Percentiles rank a stretch among this genome's conserved stretches.
Evolutionary conservation across 2,888 invertebrate genomes (phyloP).

Genomic region (Nudaria mundana): DNA sequence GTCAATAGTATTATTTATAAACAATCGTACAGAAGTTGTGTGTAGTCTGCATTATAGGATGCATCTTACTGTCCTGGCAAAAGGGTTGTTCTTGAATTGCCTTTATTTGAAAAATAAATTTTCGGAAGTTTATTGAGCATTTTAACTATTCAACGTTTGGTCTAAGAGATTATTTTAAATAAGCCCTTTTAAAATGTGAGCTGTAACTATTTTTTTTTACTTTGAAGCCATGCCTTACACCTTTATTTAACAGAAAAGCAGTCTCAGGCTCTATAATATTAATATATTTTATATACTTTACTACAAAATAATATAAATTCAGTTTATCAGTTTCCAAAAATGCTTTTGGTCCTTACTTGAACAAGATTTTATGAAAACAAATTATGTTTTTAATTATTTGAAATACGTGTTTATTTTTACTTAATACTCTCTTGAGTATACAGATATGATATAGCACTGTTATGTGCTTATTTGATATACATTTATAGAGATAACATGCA

Average conservation of each 20-base stretch:
- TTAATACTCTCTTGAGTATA: constrained; percentile 16
- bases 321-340: too few species aligned
- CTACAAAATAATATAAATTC: constrained; percentile 13
- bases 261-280: constrained; percentile 12
- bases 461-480: constrained; percentile 28
- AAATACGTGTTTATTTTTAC: constrained; percentile 6
- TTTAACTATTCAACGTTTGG: constrained; percentile 16
- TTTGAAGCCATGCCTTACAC: constrained; percentile 16
- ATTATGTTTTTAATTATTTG: constrained; percentile 17
- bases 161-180: constrained; percentile 9
- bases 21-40: too few species aligned
- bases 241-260: not conserved
- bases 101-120: too few species aligned
- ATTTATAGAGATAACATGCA: constrained; percentile 33
- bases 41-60: too few species aligned
- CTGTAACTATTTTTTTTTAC: not conserved
- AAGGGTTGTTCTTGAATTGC: too few species aligned
- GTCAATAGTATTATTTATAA: too few species aligned
- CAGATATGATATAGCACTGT: constrained; percentile 32
- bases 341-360: not conserved
- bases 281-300: constrained; percentile 3
- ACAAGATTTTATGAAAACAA: constrained; percentile 11
- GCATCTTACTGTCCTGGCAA: too few species aligned
- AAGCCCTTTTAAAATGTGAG: not conserved
- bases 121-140: too few species aligned